Percentiles rank a stretch among this genome's conserved stretches.
phyloP scores from a whole-genome alignment of 2,113 vertebrate species.

The Spermophilus dauricus region DNA sequence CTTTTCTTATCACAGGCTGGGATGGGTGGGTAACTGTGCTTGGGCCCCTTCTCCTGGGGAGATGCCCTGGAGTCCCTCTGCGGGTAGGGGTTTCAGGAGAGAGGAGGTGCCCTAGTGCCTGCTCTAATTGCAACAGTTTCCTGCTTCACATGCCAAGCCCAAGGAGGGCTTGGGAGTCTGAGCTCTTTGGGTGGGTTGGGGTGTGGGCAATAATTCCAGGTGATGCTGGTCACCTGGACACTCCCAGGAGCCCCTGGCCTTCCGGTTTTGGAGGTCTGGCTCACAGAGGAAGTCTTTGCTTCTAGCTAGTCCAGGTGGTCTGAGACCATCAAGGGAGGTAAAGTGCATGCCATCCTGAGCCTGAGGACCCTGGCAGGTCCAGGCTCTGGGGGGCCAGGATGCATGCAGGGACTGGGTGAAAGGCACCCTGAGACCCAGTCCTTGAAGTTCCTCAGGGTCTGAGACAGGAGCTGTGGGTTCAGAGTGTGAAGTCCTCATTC shows the following conservation, averaged over 20 bases:
- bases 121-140: too few relatives aligned
- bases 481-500: accelerated
- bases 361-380: neutral
- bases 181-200: neutral
- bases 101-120: accelerated
- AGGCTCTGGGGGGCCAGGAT: neutral
- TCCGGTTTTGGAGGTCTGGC: neutral
- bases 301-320: neutral
- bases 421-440: neutral
- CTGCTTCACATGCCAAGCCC: accelerated
- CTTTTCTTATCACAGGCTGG: neutral
- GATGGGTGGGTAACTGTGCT: neutral
- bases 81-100: neutral
- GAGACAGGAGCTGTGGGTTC: neutral
- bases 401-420: neutral
- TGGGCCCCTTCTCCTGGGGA: neutral
- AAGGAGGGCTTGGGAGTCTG: neutral
- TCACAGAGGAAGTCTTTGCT: accelerated
- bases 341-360: neutral
- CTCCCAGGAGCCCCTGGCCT: neutral
- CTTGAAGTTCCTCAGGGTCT: neutral
- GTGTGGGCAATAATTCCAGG: neutral
- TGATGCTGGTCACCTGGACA: too few relatives aligned
- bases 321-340: neutral
- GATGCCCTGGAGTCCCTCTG: neutral